These are phyloP conservation scores for Lacanobia wlatinum DNA, from an alignment of 2,888 invertebrate species.

Conservation along the genomic window DNA sequence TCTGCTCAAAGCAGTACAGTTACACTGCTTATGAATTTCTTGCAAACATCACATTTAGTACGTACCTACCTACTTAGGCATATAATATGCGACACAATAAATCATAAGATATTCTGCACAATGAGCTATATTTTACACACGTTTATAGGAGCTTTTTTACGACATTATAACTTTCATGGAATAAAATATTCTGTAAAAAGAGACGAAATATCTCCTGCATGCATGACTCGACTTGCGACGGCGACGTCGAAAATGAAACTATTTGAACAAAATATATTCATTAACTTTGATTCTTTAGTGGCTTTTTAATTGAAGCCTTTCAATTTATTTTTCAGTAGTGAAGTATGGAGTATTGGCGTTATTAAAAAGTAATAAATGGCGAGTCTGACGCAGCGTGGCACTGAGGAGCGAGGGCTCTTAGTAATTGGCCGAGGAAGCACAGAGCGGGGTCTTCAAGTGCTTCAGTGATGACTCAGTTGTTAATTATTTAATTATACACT, in stretches of 20 bases:
- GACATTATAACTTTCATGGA: conserved; percentile 52
- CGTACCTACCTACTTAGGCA: conserved; percentile 4
- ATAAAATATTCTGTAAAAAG: conserved; percentile 30
- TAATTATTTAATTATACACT: conserved; percentile 52
- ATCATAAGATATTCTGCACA: conserved; percentile 51
- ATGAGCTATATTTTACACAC: conserved; percentile 52
- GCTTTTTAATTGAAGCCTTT: conserved; percentile 28
- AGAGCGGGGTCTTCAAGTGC: conserved; percentile 20
- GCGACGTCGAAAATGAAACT: conserved; percentile 3
- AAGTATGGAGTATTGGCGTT: neutral
- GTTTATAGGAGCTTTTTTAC: conserved; percentile 51
- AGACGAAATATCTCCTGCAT: conserved; percentile 10
- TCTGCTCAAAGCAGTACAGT: neutral
- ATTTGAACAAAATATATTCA: conserved; percentile 20
- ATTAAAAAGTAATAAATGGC: conserved; percentile 52
- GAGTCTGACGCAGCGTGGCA: conserved; percentile 10
- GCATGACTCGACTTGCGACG: neutral
- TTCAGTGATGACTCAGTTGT: conserved; percentile 46
- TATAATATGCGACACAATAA: conserved; percentile 49
- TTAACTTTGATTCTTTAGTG: conserved; percentile 22
- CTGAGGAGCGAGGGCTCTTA: conserved; percentile 6
- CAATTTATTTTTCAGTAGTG: conserved; percentile 33
- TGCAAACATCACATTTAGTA: conserved; percentile 22
- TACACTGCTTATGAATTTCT: conserved; percentile 2
- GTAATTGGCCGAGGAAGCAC: conserved; percentile 30